These are phyloP conservation scores for Typhlomys cinereus DNA, from an alignment of 2,113 vertebrate genomes.

Conservation along the genomic window DNA sequence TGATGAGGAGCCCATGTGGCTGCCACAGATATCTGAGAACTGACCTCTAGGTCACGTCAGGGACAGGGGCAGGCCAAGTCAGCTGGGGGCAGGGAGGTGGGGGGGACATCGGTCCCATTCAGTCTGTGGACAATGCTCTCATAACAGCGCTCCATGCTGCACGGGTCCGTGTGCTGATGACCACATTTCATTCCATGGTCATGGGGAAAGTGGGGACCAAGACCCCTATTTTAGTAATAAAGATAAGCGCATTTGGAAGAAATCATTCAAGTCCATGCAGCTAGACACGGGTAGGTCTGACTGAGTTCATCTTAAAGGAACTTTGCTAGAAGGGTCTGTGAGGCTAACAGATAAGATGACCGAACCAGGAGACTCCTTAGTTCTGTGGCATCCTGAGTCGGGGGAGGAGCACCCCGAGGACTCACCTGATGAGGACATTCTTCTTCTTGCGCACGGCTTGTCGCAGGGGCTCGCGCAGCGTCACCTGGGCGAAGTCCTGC, in stretches of 20 bases:
- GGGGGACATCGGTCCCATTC: too few species aligned
- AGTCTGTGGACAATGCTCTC: background rate
- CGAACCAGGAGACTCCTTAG: background rate
- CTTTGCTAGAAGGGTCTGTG: background rate
- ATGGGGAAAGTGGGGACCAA: background rate
- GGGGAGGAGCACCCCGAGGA: accelerated
- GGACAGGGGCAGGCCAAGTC: background rate
- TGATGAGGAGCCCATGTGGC: background rate
- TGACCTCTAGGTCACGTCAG: background rate
- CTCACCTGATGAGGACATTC: conserved; percentile 97
- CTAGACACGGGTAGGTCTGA: background rate
- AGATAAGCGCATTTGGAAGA: background rate
- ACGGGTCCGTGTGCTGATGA: background rate
- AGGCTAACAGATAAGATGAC: background rate
- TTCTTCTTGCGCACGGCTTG: conserved; percentile 99
- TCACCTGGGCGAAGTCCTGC: conserved; percentile 98
- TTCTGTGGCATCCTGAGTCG: background rate
- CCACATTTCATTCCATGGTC: background rate
- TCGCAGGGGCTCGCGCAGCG: conserved; percentile 93
- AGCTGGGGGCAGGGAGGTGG: background rate
- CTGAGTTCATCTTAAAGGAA: background rate
- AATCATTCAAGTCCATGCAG: too few species aligned
- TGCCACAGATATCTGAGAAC: background rate
- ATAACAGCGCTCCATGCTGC: background rate
- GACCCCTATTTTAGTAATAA: background rate